Conservation (phyloP, 1,140 invertebrate genomes). For the Dolichoris vasculosae region DNA sequence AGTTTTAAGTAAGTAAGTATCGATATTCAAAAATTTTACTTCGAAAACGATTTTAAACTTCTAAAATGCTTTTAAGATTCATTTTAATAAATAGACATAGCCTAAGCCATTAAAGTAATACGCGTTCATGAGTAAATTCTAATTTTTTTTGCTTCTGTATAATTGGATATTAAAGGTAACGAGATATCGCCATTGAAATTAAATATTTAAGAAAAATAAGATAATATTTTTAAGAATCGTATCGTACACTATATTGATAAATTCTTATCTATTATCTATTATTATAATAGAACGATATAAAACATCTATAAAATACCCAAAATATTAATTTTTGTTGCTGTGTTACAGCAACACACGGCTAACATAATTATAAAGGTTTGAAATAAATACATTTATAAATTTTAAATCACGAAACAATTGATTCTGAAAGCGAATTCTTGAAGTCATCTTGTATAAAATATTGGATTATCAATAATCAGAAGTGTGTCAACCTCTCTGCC, state of each 20-base stretch:
- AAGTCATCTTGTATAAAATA: background rate
- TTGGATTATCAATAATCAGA: conserved; percentile 40
- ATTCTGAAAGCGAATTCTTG: background rate
- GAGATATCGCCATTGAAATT: no score
- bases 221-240: no score
- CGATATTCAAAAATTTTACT: background rate
- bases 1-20: background rate
- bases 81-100: background rate
- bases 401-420: conserved; percentile 18
- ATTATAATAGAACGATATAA: no score
- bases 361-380: background rate
- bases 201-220: no score
- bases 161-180: background rate
- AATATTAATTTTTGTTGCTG: no score
- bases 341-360: no score
- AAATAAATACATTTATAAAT: background rate
- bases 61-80: background rate
- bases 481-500: background rate
- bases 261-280: no score
- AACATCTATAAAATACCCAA: no score
- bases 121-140: no score
- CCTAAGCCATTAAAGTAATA: background rate
- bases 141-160: background rate
- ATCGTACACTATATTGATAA: no score
- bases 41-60: no score